phyloP scores from a whole-genome alignment of 1,140 invertebrate species.

The Polypedilum pembai region DNA sequence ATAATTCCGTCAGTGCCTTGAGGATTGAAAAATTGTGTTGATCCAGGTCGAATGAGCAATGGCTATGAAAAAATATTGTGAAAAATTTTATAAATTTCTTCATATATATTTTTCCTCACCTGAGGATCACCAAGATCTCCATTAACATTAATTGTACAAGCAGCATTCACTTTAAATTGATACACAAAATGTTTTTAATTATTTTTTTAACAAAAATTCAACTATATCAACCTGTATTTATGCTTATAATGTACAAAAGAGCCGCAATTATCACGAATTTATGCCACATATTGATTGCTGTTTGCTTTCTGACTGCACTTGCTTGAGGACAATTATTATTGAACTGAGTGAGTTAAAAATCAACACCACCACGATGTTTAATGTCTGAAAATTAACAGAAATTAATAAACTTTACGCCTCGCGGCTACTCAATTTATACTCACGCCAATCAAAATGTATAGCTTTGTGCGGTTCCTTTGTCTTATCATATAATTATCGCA shows the following conservation, averaged over 20 bases:
- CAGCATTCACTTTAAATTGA: background rate
- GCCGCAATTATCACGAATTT: slow-evolving; percentile 4
- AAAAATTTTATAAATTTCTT: too few species aligned
- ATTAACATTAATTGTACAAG: slow-evolving; percentile 28
- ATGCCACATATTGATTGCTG: slow-evolving; percentile 12
- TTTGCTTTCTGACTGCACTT: background rate
- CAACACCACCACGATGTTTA: background rate
- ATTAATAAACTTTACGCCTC: background rate
- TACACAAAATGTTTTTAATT: too few species aligned
- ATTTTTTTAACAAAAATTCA: too few species aligned
- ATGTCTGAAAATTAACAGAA: background rate
- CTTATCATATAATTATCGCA: slow-evolving; percentile 26
- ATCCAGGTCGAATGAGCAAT: background rate
- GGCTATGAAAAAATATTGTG: background rate
- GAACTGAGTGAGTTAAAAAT: too few species aligned
- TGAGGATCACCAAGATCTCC: slow-evolving; percentile 23
- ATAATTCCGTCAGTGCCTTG: background rate
- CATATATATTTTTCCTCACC: too few species aligned
- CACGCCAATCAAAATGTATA: background rate
- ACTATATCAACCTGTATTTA: background rate
- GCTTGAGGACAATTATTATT: background rate
- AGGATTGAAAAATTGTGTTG: background rate
- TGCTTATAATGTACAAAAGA: background rate
- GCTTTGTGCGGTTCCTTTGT: background rate
- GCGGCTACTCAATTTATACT: background rate